Percentiles rank a stretch among this genome's conserved stretches.
phyloP scores from a whole-genome alignment of 2,797 vertebrate genomes.

The Meda fulgida region DNA sequence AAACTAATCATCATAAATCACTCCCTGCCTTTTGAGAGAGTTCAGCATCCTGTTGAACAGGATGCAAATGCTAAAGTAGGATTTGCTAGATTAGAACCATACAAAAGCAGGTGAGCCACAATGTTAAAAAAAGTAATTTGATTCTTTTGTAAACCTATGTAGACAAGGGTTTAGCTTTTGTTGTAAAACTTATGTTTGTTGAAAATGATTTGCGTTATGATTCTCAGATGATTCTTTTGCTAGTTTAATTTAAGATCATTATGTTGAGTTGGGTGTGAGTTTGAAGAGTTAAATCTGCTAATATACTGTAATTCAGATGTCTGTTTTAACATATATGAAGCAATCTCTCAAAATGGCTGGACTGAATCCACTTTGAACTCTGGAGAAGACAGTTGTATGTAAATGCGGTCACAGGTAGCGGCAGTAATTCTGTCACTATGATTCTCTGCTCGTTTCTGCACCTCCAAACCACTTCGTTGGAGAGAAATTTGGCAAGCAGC shows the following conservation, averaged over 20 bases:
- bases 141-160: slow-evolving; percentile 50
- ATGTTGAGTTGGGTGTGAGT: slow-evolving; percentile 29
- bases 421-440: slow-evolving; percentile 34
- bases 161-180: slow-evolving; percentile 36
- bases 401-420: slow-evolving; percentile 11
- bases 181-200: slow-evolving; percentile 31
- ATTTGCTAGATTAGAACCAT: slow-evolving; percentile 42
- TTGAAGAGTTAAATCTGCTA: slow-evolving; percentile 21
- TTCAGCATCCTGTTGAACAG: slow-evolving; percentile 61
- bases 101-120: slow-evolving; percentile 53
- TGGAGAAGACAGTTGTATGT: neutral
- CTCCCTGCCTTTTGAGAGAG: slow-evolving; percentile 53
- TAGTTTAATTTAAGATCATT: slow-evolving; percentile 32
- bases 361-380: neutral
- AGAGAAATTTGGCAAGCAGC: slow-evolving; percentile 27
- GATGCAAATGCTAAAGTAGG: slow-evolving; percentile 64
- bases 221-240: slow-evolving; percentile 3
- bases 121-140: slow-evolving; percentile 66
- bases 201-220: slow-evolving; percentile 36
- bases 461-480: slow-evolving; percentile 22
- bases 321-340: slow-evolving; percentile 31
- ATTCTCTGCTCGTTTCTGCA: slow-evolving; percentile 14
- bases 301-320: slow-evolving; percentile 1
- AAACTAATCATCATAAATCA: slow-evolving; percentile 67
- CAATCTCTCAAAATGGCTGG: neutral